Evolutionary conservation across 2,797 vertebrate species (phyloP), one percentile per base, ranked within the genome.

Genomic region (Cetoscarus ocellatus): DNA sequence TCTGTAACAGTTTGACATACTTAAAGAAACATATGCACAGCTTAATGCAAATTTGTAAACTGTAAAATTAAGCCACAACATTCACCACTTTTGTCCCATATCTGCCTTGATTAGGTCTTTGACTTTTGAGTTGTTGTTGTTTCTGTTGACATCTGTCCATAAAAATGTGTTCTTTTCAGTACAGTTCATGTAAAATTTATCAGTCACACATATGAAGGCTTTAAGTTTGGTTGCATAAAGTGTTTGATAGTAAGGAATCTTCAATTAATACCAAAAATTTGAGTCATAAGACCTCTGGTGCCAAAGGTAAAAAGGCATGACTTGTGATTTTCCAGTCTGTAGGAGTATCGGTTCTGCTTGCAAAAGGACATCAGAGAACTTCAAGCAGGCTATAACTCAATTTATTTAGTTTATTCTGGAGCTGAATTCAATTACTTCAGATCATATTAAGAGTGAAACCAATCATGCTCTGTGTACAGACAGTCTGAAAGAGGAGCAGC

Each of bases 261-360:
- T 45, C 58, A n/a, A 61, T 74, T 61, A 38, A 67, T 53, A 42
- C 44, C 6, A n/a, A n/a, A 80, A 78, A 86, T 50, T 57, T 10
- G 35, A 86, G 57, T 86, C 80, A 84, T 39, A 64, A 42, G 64
- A 60, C n/a, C 1, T 72, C 13, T 36, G 69, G 85, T 71, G 49
- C 36, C 72, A 61, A n/a, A 36, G 17, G 35, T 17, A 60, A 77
- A 73, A 68, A 64, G 50, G 62, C n/a, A 10, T 57, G 71, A 61
- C 73, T 71, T 10, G 48, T 75, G 79, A 83, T 75, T 40, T 61
- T 73, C 44, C 18, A 72, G 45, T 7, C 18, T 34, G 43, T 18
- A 42, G 3, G 15, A 19, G 27, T 34, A 56, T 74, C 34, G 0
- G 11, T 19, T 67, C 67, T 19, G 27, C 57, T 66, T 6, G 3